Base-by-base conservation (phyloP, 2,888 invertebrate species). In the Andrena bicolor region DNA sequence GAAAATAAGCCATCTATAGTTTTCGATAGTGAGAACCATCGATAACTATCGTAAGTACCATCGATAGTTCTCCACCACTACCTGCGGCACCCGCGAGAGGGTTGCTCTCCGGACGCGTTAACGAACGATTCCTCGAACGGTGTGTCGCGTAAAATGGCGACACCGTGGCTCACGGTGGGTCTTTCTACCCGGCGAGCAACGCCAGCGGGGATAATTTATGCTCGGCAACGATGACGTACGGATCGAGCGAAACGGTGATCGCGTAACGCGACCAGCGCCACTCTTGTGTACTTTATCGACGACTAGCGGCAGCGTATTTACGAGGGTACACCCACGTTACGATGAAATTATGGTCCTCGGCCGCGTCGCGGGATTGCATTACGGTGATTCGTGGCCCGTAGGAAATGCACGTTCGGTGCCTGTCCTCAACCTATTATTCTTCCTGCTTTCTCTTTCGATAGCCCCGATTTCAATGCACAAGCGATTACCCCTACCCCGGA, bases 401-500 rank as follows among this genome's bases (percentile, higher is more conserved):
- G 82, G 70, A 75, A 82, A 65, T 78, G 58, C 56, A 58, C 74
- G 49, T 16, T 51, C 64, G 56, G 6, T 64, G 30, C 64, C 65
- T 68, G 76, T 73, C 76, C 68, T 58, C 79, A 30, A 53, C 28
- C 61, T 63, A 53, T 80, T 28, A 64, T 72, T 80, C 80, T 80
- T 76, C 51, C 74, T 28, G 70, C 86, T 86, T 83, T 85, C 86
- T 83, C 83, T 60, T 64, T 83, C 86, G 76, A 83, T 78, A 71
- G 41, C 49, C 48, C 48, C 68, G 69, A 73, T 76, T 73, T 26
- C 72, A 20, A 64, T 49, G 61, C 51, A 5, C 30, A 13, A 16
- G n/a, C 23, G 20, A 76, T 63, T 53, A 48, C 51, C 53, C 16
- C 41, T 16, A 16, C 16, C 41, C 41, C 41, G 16, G 41, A 16